Percentiles rank a stretch among this genome's conserved stretches.
Evolutionary conservation across 1,140 invertebrate genomes (phyloP).

Genomic region (Lithobius niger): DNA sequence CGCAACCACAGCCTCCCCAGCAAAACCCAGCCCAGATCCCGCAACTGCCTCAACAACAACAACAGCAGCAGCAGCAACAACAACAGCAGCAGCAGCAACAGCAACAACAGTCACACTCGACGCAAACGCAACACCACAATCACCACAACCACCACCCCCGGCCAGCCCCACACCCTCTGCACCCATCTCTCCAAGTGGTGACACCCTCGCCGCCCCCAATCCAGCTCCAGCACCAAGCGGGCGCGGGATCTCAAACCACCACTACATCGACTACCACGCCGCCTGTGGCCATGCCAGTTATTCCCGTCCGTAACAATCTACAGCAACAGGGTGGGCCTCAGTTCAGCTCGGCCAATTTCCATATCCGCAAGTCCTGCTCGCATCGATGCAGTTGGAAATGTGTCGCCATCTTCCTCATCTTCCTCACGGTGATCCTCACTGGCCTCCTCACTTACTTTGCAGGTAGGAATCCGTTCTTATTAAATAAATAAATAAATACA

Average conservation of each 20-base stretch:
- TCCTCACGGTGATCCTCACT: conserved; percentile 69
- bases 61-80: no score
- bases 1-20: no score
- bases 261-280: conserved; percentile 54
- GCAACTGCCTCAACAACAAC: no score
- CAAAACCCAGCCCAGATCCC: no score
- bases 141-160: neutral
- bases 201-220: conserved; percentile 15
- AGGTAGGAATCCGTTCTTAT: conserved; percentile 47
- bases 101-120: conserved; percentile 3
- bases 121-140: conserved; percentile 10
- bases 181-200: neutral
- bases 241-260: conserved; percentile 19
- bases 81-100: conserved; percentile 21
- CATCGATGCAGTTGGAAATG: conserved; percentile 91
- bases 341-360: conserved; percentile 56
- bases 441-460: conserved; percentile 88
- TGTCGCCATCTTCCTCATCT: conserved; percentile 76
- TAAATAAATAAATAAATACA: no score
- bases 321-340: conserved; percentile 18
- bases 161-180: neutral
- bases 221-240: conserved; percentile 17
- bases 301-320: conserved; percentile 39
- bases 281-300: conserved; percentile 24
- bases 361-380: conserved; percentile 82